Evolutionary conservation across 2,797 vertebrate species (phyloP), one percentile per base, ranked within the genome.

Genomic region (Molothrus ater): DNA sequence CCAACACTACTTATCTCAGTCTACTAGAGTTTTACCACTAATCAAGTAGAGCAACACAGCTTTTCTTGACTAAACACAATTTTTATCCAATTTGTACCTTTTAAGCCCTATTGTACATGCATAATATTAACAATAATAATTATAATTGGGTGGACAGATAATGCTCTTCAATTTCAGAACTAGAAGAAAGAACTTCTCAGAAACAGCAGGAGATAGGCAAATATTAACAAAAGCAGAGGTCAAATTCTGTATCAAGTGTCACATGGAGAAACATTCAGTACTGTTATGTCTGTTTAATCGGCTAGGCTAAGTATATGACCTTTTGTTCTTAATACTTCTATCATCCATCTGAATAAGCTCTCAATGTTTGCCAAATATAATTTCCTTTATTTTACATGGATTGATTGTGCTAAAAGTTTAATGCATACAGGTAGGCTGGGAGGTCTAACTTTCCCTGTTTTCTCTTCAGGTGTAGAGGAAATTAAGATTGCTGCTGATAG

Each of bases 161-260:
- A 92, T 29, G 53, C 25, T 87, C 60, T 81, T 83, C 40, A 60
- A 15, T 66, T 90, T 68, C n/a, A 73, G 26, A 51, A 17, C 17
- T 57, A 34, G 59, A 81, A 79, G 59, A 91, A 86, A 88, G 43
- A 89, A 66, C 24, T 76, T 79, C 59, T 34, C 42, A 65, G 88
- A 88, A 88, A 63, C 65, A 90, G 75, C 25, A 84, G 65, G 17
- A 93, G 20, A 86, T 29, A 50, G 29, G 36, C 31, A 89, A 93
- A 82, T 63, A 91, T 88, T 91, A 94, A 93, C 24, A 92, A 86
- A 91, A 86, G 51, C 69, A 83, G 54, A 86, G 53, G 64, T 88
- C 73, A 88, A 86, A 88, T 81, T 95, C 95, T 74, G 0, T 79
- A 69, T 83, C 34, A 74, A 50, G 43, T 86, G 47, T 71, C 64